Conservation (phyloP, 1,140 invertebrate genomes). For the Lerema accius region DNA sequence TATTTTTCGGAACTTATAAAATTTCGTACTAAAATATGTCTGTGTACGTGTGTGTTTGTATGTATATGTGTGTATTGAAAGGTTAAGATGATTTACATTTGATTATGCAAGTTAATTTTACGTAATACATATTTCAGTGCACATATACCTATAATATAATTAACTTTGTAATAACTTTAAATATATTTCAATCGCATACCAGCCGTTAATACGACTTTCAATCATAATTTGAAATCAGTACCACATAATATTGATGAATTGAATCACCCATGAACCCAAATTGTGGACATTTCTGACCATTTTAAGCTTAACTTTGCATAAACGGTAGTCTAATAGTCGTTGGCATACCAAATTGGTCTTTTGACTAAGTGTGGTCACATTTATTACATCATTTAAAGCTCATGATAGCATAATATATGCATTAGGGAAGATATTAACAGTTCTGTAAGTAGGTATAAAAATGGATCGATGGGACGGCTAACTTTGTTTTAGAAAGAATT, state of each 20-base stretch:
- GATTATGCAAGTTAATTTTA: no score
- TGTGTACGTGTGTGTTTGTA: no score
- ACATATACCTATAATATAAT: no score
- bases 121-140: no score
- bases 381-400: not conserved
- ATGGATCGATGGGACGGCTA: no score
- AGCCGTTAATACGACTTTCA: not conserved
- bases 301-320: not conserved
- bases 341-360: not conserved
- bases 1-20: no score
- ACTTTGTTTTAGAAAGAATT: no score
- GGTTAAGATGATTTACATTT: no score
- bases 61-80: no score
- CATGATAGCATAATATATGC: not conserved
- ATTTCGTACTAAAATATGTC: no score
- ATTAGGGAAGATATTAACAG: not conserved
- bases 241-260: not conserved
- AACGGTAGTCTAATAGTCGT: not conserved
- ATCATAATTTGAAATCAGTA: not conserved
- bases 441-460: not conserved
- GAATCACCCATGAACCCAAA: not conserved
- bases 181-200: no score
- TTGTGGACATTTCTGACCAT: not conserved
- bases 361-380: not conserved
- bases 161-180: no score